phyloP scores from a whole-genome alignment of 2,113 vertebrate species.

The Equus quagga region DNA sequence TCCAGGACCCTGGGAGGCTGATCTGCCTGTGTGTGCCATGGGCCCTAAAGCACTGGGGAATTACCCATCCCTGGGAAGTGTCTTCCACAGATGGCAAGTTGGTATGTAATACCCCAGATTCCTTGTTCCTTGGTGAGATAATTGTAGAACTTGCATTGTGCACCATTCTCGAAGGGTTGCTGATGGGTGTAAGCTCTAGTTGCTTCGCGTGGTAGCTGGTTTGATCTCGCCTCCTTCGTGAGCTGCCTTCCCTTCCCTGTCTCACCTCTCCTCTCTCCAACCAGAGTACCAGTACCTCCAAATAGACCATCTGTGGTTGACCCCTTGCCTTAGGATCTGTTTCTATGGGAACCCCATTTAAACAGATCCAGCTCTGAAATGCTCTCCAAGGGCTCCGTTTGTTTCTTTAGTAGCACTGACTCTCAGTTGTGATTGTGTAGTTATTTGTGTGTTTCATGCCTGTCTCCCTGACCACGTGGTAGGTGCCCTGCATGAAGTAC shows the following conservation, averaged over 20 bases:
- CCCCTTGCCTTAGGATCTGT: neutral
- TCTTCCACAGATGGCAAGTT: neutral
- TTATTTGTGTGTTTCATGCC: neutral
- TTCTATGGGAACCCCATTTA: neutral
- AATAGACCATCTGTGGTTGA: fast-evolving
- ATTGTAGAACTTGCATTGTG: neutral
- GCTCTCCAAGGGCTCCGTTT: neutral
- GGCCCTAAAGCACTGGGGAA: neutral
- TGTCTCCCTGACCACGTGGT: neutral
- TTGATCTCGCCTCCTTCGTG: fast-evolving
- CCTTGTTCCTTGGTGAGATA: neutral
- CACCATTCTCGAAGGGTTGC: neutral
- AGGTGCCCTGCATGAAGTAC: neutral
- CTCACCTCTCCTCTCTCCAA: neutral
- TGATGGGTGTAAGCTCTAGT: neutral
- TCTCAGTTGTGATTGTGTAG: neutral
- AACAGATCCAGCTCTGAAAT: neutral
- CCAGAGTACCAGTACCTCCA: neutral
- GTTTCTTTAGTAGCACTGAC: neutral
- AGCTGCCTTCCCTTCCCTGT: no score
- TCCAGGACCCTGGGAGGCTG: neutral
- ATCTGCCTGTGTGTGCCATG: neutral
- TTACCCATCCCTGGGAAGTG: fast-evolving
- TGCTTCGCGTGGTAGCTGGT: fast-evolving
- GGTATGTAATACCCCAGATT: no score